Base-by-base conservation (phyloP, 2,113 vertebrate species). In the Pimephales promelas region DNA sequence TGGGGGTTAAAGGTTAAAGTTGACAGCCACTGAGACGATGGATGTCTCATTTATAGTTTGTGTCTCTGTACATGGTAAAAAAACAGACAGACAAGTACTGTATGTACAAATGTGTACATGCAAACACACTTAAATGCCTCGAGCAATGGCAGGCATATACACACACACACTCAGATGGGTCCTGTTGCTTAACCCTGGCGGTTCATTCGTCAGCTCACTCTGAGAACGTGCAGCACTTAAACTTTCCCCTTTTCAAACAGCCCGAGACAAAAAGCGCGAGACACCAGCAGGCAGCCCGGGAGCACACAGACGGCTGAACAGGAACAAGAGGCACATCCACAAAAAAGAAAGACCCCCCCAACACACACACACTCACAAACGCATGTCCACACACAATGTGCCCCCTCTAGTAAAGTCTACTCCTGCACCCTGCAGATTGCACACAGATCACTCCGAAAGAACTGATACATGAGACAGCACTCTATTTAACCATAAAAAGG, bases 381-480 rank as follows among this genome's bases (percentile, higher is more conserved):
- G n/a, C 87, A 88, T 85, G 83, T 88, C 89, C 87, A 66, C 68
- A 79, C 83, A 91, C 87, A 92, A 90, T 88, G 81, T 89, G 79
- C 94, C 94, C 95, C 94, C 94, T 93, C 94, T 92, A 24, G 11
- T 57, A 18, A 70, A 76, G 16, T 26, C 59, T 85, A 70, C 4
- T 76, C 70, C 61, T 31, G 20, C 85, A 82, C 80, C 71, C 56
- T 75, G 75, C 81, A 76, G 81, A 73, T 91, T 86, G 13, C 52
- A 26, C 72, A 84, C 78, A 70, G 8, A 92, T 92, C 92, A 93
- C 95, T 96, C 94, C 92, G 95, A 96, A 95, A 96, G 95, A 97
- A 95, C 95, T 96, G 97, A 97, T 97, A 97, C 95, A 96, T 96
- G 95, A 95, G 40, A 47, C 78, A 16, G 95, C 94, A 95, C 94